Evolutionary conservation across 2,113 vertebrate genomes (phyloP).

Genomic region (Callospermophilus lateralis): DNA sequence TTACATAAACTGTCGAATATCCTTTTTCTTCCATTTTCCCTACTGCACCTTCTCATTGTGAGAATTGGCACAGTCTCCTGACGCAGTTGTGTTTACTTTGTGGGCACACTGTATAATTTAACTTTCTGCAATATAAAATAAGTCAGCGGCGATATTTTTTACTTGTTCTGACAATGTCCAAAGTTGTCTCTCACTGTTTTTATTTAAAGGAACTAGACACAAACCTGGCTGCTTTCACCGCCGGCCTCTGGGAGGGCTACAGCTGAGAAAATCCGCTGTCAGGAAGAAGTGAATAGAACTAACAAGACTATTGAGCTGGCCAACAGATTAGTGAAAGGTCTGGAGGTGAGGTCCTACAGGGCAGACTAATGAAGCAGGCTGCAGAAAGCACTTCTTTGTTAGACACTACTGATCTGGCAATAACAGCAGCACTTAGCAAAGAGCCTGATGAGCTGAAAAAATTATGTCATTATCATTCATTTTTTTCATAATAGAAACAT

Average conservation of each 20-base stretch:
- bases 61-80: constrained; percentile 71
- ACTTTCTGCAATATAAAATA: constrained; percentile 84
- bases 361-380: constrained; percentile 92
- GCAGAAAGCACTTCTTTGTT: constrained; percentile 92
- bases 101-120: constrained; percentile 80
- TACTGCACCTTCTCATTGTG: constrained; percentile 63
- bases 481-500: constrained; percentile 91
- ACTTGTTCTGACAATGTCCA: constrained; percentile 81
- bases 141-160: constrained; percentile 83
- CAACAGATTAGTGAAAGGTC: constrained; percentile 97
- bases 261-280: constrained; percentile 95
- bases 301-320: constrained; percentile 97
- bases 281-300: constrained; percentile 96
- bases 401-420: constrained; percentile 92
- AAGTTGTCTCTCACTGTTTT: constrained; percentile 88
- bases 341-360: constrained; percentile 95
- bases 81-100: constrained; percentile 35
- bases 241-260: constrained; percentile 93
- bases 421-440: constrained; percentile 92
- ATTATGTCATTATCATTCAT: constrained; percentile 94
- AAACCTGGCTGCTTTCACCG: constrained; percentile 93
- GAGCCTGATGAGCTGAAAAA: constrained; percentile 94
- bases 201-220: constrained; percentile 93
- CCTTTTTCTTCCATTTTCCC: constrained; percentile 75
- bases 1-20: constrained; percentile 61